Evolutionary conservation across 2,797 vertebrate species (phyloP).

Genomic region (Clarias fuscus): DNA sequence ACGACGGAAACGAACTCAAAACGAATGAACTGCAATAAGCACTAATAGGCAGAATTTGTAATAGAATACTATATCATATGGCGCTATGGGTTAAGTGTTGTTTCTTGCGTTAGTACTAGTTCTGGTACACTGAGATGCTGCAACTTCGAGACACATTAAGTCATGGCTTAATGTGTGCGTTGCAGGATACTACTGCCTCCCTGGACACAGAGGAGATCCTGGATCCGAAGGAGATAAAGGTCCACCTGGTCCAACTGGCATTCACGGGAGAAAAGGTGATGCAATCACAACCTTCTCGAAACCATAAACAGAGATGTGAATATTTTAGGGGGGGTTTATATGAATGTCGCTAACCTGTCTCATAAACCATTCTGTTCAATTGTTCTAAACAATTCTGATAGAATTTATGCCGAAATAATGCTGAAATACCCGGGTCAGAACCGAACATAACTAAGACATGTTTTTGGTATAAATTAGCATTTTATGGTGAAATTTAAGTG

Average conservation of each 20-base stretch:
- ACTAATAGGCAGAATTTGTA: background rate
- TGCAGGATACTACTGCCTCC: slow-evolving; percentile 68
- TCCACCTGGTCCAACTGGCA: slow-evolving; percentile 57
- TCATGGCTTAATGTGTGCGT: slow-evolving; percentile 18
- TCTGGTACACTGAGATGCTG: background rate
- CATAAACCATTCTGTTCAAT: too few relatives aligned
- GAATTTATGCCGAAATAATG: too few relatives aligned
- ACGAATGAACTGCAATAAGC: background rate
- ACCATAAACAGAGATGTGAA: background rate
- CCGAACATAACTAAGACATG: too few relatives aligned
- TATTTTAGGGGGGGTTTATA: background rate
- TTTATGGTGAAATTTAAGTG: too few relatives aligned
- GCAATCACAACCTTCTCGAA: background rate
- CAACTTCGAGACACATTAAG: background rate
- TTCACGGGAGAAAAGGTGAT: slow-evolving; percentile 65
- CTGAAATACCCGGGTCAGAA: too few relatives aligned
- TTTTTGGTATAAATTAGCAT: too few relatives aligned
- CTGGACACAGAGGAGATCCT: slow-evolving; percentile 60
- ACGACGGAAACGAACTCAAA: background rate
- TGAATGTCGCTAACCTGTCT: background rate
- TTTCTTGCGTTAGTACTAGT: too few relatives aligned
- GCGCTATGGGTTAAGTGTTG: background rate
- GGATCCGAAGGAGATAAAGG: slow-evolving; percentile 66
- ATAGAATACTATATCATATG: background rate
- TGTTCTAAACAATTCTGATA: too few relatives aligned